Base-by-base conservation (phyloP, 2,797 vertebrate species). In the Chiroxiphia lanceolata region DNA sequence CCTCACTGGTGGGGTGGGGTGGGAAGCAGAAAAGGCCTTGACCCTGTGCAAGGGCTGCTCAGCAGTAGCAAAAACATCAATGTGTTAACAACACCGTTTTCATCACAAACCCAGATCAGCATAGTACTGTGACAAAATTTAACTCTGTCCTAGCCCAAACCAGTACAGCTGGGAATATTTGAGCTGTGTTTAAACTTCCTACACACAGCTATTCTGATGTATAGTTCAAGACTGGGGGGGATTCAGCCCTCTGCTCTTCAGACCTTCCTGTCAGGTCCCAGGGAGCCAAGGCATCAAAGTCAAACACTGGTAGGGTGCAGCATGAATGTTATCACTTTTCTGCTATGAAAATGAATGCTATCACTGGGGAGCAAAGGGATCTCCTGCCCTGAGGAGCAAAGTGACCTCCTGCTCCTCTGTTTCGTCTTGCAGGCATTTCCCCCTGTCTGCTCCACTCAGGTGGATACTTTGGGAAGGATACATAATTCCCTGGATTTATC, bases 1-100 rank as follows among this genome's bases (percentile, higher is more conserved):
- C 38, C 38, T 40, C 4, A 0, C 13, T 19, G 38, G 1, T 31
- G 51, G 13, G 4, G 1, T 31, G 51, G 13, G 4, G 4, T 38
- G 74, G 83, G 72, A 6, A 50, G 47, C 54, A 60, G 68, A 56
- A 48, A 53, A 38, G n/a, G n/a, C 72, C 50, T n/a, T 33, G 64
- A 11, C 48, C 78, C 51, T 5, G 18, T 60, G 34, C 34, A 42
- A 67, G 60, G 47, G 47, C 47, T 79, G 81, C 26, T 48, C 34
- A 71, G 59, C 64, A 63, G 4, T 9, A 51, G 18, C 12, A 27
- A 70, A 83, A 90, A 70, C 56, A 63, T 38, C 57, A 6, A 5
- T 7, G 45, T 38, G 31, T 60, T 88, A 68, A 34, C 56, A 57
- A 27, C 42, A 33, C 19, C 59, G 18, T 33, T 85, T 48, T 47